phyloP scores from a whole-genome alignment of 2,888 invertebrate species.

The Sarcophaga subvicina region DNA sequence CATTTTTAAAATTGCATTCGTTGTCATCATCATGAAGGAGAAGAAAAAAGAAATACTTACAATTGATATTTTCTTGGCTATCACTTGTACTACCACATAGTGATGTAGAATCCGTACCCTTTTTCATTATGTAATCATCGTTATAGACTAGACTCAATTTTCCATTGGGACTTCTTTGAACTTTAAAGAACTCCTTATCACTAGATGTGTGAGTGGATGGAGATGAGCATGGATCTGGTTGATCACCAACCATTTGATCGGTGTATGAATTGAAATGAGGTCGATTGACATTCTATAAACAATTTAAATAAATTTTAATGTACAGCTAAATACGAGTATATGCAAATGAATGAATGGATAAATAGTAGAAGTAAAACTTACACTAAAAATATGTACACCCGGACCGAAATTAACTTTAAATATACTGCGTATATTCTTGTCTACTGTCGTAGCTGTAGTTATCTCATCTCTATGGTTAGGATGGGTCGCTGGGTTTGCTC shows the following conservation, averaged over 20 bases:
- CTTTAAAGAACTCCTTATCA: slow-evolving; percentile 78
- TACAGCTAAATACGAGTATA: neutral
- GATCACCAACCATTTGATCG: slow-evolving; percentile 56
- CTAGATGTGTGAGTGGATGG: slow-evolving; percentile 72
- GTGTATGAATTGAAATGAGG: slow-evolving; percentile 45
- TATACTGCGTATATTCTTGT: slow-evolving; percentile 49
- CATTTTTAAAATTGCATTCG: slow-evolving; percentile 27
- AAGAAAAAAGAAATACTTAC: slow-evolving; percentile 46
- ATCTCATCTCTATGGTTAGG: neutral
- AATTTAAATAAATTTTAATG: slow-evolving; percentile 1
- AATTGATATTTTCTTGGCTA: neutral
- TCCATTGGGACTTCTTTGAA: slow-evolving; percentile 80
- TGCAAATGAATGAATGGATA: neutral
- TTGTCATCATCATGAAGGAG: slow-evolving; percentile 2
- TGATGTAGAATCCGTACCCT: neutral
- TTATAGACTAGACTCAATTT: slow-evolving; percentile 80
- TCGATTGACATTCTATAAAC: slow-evolving; percentile 55
- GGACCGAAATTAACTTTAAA: slow-evolving; percentile 51
- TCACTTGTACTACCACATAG: neutral
- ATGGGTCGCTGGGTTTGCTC: neutral
- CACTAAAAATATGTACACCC: slow-evolving; percentile 59
- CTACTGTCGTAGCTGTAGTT: slow-evolving; percentile 15
- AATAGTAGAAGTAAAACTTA: slow-evolving; percentile 35
- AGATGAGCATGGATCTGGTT: slow-evolving; percentile 53
- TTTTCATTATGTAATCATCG: slow-evolving; percentile 65